Percentiles rank a stretch among this genome's conserved stretches.
Conservation (phyloP, 2,888 invertebrate genomes). For the Agonopterix subpropinquella region DNA sequence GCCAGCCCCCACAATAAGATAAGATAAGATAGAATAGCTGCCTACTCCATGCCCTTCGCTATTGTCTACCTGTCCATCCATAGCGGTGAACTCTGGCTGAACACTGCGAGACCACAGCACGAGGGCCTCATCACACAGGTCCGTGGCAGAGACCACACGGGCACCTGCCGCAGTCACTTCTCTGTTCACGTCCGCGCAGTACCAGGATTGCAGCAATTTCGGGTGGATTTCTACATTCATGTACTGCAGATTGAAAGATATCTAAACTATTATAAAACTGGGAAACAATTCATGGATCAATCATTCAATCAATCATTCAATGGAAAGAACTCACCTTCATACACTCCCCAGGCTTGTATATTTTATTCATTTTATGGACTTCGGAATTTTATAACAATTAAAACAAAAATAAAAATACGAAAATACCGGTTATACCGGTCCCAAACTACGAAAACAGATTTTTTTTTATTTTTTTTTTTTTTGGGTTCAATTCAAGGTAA, state of each 20-base stretch:
- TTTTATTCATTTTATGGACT: slow-evolving; percentile 28
- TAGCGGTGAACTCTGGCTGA: slow-evolving; percentile 2
- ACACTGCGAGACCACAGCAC: slow-evolving; percentile 38
- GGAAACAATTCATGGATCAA: too few relatives aligned
- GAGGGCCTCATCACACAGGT: slow-evolving; percentile 26
- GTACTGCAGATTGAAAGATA: slow-evolving; percentile 30
- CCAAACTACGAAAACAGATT: too few relatives aligned
- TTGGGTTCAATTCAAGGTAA: too few relatives aligned
- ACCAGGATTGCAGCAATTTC: slow-evolving; percentile 38
- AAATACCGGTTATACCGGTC: too few relatives aligned
- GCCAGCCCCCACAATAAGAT: too few relatives aligned
- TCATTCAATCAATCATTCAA: too few relatives aligned
- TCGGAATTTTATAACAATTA: background rate
- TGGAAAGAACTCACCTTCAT: slow-evolving; percentile 58
- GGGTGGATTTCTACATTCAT: slow-evolving; percentile 58
- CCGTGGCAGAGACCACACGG: slow-evolving; percentile 13
- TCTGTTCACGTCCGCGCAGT: slow-evolving; percentile 30
- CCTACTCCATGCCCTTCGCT: too few relatives aligned
- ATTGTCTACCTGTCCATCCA: background rate
- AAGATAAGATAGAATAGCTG: too few relatives aligned
- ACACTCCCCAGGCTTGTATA: slow-evolving; percentile 63
- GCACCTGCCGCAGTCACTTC: slow-evolving; percentile 32
- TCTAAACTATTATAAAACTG: too few relatives aligned
- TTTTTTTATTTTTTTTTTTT: too few relatives aligned
- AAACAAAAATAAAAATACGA: too few relatives aligned